A percentile compares a stretch with the other conserved stretches of the same genome.
Conservation (phyloP, 2,797 vertebrate species). For the Phaenicophaeus curvirostris region DNA sequence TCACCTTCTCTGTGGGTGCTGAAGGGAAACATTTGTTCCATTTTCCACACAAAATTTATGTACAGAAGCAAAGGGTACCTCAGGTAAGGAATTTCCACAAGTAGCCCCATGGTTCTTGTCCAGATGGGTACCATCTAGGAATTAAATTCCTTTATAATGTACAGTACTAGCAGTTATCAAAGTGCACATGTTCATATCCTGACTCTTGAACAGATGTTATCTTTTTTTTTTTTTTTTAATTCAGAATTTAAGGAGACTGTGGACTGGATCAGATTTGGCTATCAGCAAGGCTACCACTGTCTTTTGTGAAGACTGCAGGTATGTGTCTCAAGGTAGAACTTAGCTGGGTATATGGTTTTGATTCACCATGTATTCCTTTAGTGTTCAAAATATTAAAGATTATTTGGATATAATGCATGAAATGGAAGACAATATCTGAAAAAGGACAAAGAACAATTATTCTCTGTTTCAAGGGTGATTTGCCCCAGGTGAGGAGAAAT, state of each 20-base stretch:
- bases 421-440: constrained; percentile 61
- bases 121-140: not conserved
- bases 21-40: not conserved
- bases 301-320: not conserved
- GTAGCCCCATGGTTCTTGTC: not conserved
- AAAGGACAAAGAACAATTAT: constrained; percentile 63
- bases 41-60: not conserved
- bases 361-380: constrained; percentile 4
- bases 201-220: not conserved
- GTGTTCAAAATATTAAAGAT: constrained; percentile 35
- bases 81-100: not conserved
- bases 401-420: constrained; percentile 40
- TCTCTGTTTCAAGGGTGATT: constrained; percentile 70
- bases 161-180: not conserved
- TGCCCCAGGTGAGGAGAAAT: constrained; percentile 73
- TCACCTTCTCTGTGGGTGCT: not conserved
- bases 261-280: not conserved
- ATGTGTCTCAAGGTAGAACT: not conserved
- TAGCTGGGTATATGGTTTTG: not conserved
- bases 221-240: not conserved
- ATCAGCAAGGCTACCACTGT: not conserved
- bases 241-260: not conserved
- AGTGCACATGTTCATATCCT: not conserved
- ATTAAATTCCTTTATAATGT: not conserved
- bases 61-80: not conserved